phyloP scores from a whole-genome alignment of 2,888 invertebrate species.

The Coelogynopora nodosa region DNA sequence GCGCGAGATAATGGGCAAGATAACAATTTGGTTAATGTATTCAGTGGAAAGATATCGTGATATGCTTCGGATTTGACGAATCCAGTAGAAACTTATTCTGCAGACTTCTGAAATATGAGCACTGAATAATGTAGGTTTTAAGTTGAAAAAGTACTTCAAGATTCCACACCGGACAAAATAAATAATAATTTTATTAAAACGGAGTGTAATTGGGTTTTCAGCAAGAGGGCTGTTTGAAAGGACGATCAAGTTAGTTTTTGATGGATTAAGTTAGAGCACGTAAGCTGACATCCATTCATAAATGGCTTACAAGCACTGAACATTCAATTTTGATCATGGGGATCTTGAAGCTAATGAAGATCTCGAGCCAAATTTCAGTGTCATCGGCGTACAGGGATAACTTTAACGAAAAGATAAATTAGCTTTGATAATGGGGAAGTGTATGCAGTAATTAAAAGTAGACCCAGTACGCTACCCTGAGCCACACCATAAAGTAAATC shows the following conservation, averaged over 20 bases:
- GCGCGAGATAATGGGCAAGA: neutral
- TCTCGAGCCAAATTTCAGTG: neutral
- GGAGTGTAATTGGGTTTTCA: constrained; percentile 15
- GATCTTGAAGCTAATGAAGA: neutral
- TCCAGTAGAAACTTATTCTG: constrained; percentile 13
- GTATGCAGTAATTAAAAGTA: constrained; percentile 4
- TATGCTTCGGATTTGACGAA: neutral
- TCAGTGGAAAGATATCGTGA: neutral
- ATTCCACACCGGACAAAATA: neutral
- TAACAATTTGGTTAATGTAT: neutral
- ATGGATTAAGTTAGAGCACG: constrained; percentile 19
- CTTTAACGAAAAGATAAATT: constrained; percentile 9
- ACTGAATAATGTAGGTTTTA: constrained; percentile 7
- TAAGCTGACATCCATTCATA: constrained; percentile 31
- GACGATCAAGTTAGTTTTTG: constrained; percentile 7
- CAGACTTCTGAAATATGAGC: constrained; percentile 6
- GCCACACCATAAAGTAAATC: constrained; percentile 4
- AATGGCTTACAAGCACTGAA: constrained; percentile 3
- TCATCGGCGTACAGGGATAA: neutral
- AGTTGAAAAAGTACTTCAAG: neutral
- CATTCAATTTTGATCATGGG: neutral
- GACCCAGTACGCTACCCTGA: constrained; percentile 11
- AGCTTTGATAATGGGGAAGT: constrained; percentile 1
- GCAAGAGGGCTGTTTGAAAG: constrained; percentile 1
- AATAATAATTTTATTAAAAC: neutral